A percentile compares a stretch with the other conserved stretches of the same genome.
Evolutionary conservation across 1,140 invertebrate species (phyloP).

Genomic region (Dendrolimus punctatus): DNA sequence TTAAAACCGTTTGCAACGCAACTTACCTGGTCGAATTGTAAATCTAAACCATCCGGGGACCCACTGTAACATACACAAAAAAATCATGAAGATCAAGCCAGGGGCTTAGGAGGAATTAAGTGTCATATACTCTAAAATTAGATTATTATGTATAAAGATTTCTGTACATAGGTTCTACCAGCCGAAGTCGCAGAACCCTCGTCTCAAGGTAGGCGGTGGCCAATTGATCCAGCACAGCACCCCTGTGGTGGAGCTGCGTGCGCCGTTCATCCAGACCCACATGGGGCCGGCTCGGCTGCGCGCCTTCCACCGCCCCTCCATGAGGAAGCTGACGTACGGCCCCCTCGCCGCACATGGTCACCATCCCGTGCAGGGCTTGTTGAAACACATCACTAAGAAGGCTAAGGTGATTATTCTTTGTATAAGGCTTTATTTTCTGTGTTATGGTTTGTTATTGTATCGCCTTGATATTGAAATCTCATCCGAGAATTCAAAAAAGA

Average conservation of each 20-base stretch:
- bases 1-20: too few species aligned
- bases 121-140: too few species aligned
- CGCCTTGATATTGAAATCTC: background rate
- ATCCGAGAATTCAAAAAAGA: background rate
- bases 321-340: slow-evolving; percentile 92
- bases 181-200: slow-evolving; percentile 86
- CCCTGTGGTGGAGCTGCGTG: slow-evolving; percentile 94
- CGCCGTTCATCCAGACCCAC: slow-evolving; percentile 96
- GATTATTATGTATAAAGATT: background rate
- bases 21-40: too few species aligned
- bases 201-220: slow-evolving; percentile 85
- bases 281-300: slow-evolving; percentile 84
- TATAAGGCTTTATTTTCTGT: background rate
- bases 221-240: slow-evolving; percentile 97
- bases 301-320: slow-evolving; percentile 93
- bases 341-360: slow-evolving; percentile 78
- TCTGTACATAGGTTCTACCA: slow-evolving; percentile 84
- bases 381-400: slow-evolving; percentile 95
- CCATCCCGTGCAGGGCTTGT: slow-evolving; percentile 84
- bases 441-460: too few species aligned
- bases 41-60: too few species aligned
- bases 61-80: too few species aligned
- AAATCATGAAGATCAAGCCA: too few species aligned
- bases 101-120: too few species aligned
- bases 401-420: slow-evolving; percentile 76